phyloP scores from a whole-genome alignment of 2,113 vertebrate genomes.

The Mystacornis crossleyi region DNA sequence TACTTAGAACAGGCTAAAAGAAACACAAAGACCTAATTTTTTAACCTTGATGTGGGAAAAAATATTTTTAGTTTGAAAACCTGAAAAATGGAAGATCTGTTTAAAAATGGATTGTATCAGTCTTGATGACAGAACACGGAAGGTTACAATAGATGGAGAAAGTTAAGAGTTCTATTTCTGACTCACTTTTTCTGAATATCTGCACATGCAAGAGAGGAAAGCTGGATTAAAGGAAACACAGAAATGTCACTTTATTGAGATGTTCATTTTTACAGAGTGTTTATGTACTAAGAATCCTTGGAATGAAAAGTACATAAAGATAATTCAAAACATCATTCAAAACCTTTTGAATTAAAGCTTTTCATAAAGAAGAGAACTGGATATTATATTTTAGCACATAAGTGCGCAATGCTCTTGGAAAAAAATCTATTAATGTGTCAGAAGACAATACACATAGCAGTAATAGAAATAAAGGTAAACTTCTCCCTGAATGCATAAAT shows the following conservation, averaged over 20 bases:
- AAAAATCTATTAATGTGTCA: neutral
- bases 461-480: neutral
- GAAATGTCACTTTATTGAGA: neutral
- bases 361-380: neutral
- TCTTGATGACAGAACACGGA: neutral
- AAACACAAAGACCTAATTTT: neutral
- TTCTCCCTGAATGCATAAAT: neutral
- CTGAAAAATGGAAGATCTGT: neutral
- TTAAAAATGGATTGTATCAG: neutral
- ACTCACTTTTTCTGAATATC: neutral
- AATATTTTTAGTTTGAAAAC: neutral
- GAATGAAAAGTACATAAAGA: neutral
- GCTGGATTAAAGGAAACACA: neutral
- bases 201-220: neutral
- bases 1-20: neutral
- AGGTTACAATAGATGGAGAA: neutral
- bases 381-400: neutral
- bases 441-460: neutral
- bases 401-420: neutral
- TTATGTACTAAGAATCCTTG: neutral
- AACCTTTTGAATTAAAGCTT: neutral
- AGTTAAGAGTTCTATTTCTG: neutral
- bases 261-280: neutral
- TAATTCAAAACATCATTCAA: neutral
- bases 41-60: neutral